These are phyloP conservation scores for Acronicta psi DNA, from an alignment of 2,888 invertebrate species.

Conservation along the genomic window DNA sequence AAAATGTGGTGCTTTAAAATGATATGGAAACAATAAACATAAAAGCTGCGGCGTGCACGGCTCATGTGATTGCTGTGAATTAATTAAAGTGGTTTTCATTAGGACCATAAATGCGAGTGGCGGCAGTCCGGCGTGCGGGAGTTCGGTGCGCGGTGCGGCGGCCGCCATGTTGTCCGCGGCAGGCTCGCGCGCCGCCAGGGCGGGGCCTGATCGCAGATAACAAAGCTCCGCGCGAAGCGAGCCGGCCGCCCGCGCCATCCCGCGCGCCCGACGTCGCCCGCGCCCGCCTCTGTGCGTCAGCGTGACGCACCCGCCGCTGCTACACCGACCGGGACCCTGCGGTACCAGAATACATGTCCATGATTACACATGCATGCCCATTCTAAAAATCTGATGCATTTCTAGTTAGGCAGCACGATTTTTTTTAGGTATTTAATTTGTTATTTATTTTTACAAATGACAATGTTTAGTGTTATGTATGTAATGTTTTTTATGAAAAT, in stretches of 20 bases:
- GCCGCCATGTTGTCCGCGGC: slow-evolving; percentile 62
- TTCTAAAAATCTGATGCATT: no score
- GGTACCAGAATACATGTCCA: no score
- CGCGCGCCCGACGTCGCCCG: slow-evolving; percentile 3
- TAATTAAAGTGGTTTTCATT: slow-evolving; percentile 88
- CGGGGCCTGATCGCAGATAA: slow-evolving; percentile 81
- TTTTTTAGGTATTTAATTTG: no score
- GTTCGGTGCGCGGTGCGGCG: slow-evolving; percentile 53
- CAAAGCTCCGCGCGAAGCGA: slow-evolving; percentile 68
- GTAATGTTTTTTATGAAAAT: no score
- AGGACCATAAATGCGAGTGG: slow-evolving; percentile 75
- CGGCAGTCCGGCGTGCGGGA: slow-evolving; percentile 50
- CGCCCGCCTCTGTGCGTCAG: slow-evolving; percentile 1
- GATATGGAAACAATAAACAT: slow-evolving; percentile 87
- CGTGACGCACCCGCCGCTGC: slow-evolving; percentile 18
- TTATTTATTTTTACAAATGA: no score
- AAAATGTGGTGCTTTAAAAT: slow-evolving; percentile 84
- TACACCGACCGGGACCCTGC: no score
- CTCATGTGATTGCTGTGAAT: slow-evolving; percentile 87
- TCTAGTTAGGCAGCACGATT: no score
- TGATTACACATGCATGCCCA: no score
- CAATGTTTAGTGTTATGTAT: no score
- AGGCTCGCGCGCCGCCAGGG: slow-evolving; percentile 61
- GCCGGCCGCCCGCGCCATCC: slow-evolving; percentile 23
- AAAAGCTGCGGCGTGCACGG: slow-evolving; percentile 78